Percentiles rank a stretch among this genome's conserved stretches.
Conservation (phyloP, 2,113 vertebrate species). For the Pseudopodoces humilis region DNA sequence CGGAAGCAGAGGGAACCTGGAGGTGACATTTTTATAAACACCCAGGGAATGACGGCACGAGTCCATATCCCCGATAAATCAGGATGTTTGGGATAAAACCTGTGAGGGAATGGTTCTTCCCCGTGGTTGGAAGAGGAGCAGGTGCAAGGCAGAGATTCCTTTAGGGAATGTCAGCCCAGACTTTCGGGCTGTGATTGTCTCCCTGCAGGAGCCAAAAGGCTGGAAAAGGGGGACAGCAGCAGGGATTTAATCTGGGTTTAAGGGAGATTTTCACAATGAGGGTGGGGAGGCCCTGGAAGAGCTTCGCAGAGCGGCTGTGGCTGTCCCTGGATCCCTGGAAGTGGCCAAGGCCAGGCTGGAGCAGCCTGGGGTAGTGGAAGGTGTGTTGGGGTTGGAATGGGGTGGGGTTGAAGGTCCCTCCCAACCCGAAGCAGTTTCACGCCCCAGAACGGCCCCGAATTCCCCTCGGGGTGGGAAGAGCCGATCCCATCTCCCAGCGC, state of each 20-base stretch:
- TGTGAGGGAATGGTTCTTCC: accelerated
- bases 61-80: accelerated
- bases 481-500: neutral
- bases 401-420: neutral
- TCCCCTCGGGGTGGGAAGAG: neutral
- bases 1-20: accelerated
- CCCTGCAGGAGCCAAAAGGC: neutral
- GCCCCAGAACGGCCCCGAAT: no score
- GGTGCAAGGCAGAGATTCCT: accelerated
- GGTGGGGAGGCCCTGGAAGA: accelerated
- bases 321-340: neutral
- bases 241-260: neutral
- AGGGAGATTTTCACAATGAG: no score
- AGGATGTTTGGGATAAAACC: neutral
- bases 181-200: accelerated
- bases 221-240: neutral
- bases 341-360: neutral
- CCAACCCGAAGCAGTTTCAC: neutral
- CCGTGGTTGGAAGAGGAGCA: accelerated
- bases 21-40: accelerated
- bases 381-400: neutral
- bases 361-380: accelerated
- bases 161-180: neutral
- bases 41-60: accelerated
- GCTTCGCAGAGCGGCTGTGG: neutral